Conservation (phyloP, 2,888 invertebrate species). For the Frankliniella fusca region DNA sequence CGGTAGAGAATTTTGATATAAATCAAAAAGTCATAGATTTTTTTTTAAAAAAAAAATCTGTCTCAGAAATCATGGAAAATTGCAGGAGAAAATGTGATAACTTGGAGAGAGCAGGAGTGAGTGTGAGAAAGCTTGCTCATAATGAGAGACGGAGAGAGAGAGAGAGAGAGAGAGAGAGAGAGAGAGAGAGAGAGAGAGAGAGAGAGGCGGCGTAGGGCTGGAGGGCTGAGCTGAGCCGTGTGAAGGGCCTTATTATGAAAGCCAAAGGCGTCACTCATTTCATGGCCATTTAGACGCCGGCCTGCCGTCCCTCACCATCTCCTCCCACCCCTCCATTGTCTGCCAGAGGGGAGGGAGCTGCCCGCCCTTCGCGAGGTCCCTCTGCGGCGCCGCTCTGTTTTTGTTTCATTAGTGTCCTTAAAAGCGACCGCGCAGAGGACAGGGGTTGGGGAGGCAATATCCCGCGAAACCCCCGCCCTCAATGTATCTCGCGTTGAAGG, state of each 20-base stretch:
- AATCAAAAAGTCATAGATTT: too few relatives aligned
- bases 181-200: conserved; percentile 11
- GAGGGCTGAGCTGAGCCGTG: not conserved
- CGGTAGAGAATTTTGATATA: too few relatives aligned
- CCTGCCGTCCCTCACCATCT: not conserved
- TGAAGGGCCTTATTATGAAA: not conserved
- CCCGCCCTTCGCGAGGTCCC: not conserved
- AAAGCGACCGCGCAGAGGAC: not conserved
- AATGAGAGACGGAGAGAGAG: not conserved
- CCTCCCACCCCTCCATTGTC: not conserved
- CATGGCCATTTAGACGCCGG: not conserved
- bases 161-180: not conserved
- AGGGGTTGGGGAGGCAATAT: conserved; percentile 15
- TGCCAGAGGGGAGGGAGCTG: not conserved
- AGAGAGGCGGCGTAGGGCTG: not conserved
- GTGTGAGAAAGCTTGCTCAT: not conserved
- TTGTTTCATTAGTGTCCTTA: conserved; percentile 23
- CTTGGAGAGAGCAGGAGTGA: too few relatives aligned
- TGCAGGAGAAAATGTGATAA: too few relatives aligned
- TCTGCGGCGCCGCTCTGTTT: not conserved
- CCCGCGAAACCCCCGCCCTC: not conserved
- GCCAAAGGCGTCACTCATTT: not conserved
- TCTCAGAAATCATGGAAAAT: too few relatives aligned
- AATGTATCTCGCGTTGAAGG: not conserved
- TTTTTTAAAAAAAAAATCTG: too few relatives aligned